A percentile compares a stretch with the other conserved stretches of the same genome.
Evolutionary conservation across 2,797 vertebrate species (phyloP).

Genomic region (Lycodopsis pacificus): DNA sequence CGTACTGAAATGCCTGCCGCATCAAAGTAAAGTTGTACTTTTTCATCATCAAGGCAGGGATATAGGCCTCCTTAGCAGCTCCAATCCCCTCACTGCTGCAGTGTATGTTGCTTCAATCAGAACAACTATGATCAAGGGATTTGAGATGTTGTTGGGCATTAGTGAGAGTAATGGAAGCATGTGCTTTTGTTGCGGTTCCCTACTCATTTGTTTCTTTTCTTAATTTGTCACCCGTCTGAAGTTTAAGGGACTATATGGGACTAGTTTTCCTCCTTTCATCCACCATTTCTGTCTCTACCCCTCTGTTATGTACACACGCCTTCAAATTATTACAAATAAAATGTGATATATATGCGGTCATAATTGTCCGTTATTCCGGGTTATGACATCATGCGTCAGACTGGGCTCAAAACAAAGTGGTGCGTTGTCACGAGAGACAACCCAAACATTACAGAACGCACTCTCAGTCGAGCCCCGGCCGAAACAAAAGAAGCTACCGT

Average conservation of each 20-base stretch:
- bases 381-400: slow-evolving; percentile 45
- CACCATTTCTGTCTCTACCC: neutral
- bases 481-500: slow-evolving; percentile 25
- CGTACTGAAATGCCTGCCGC: slow-evolving; percentile 2
- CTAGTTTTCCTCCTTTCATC: neutral
- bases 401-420: slow-evolving; percentile 41
- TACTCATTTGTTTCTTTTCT: neutral
- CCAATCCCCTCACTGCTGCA: neutral
- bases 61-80: neutral
- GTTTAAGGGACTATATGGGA: neutral
- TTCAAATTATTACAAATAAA: neutral
- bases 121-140: slow-evolving; percentile 41
- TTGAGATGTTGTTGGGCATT: slow-evolving; percentile 19
- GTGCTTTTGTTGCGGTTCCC: neutral
- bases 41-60: slow-evolving; percentile 22
- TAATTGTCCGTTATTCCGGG: slow-evolving; percentile 27
- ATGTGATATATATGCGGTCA: slow-evolving; percentile 16
- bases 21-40: slow-evolving; percentile 22
- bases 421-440: slow-evolving; percentile 36
- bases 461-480: slow-evolving; percentile 44
- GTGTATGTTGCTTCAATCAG: slow-evolving; percentile 24
- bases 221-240: neutral
- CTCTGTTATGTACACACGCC: neutral
- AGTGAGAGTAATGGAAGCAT: slow-evolving; percentile 6
- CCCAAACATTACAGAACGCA: slow-evolving; percentile 38